Conservation (phyloP, 2,113 vertebrate species). For the Pantherophis guttatus region DNA sequence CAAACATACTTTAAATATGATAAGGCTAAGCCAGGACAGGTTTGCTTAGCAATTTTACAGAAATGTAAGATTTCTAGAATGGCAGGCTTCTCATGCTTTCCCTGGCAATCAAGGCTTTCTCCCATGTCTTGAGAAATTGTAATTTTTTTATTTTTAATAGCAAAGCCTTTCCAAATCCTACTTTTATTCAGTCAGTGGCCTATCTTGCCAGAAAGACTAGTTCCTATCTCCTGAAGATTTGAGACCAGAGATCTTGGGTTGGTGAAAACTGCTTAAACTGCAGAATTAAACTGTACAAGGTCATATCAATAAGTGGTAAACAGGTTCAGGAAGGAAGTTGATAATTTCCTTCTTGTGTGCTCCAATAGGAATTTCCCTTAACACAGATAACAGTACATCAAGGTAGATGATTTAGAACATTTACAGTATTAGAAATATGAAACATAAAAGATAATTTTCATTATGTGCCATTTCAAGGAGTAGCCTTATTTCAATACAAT, state of each 20-base stretch:
- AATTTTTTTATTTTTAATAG: constrained; percentile 16
- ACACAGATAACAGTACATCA: constrained; percentile 18
- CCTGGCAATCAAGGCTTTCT: constrained; percentile 23
- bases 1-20: constrained; percentile 83
- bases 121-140: constrained; percentile 45
- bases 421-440: not conserved
- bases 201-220: constrained; percentile 65
- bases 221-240: constrained; percentile 61
- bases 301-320: constrained; percentile 44
- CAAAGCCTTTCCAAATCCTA: constrained; percentile 37
- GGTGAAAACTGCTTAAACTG: constrained; percentile 51
- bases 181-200: constrained; percentile 64
- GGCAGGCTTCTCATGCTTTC: constrained; percentile 25
- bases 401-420: constrained; percentile 20
- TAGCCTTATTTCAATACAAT: not conserved
- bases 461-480: not conserved
- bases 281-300: constrained; percentile 31
- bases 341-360: constrained; percentile 10
- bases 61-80: constrained; percentile 55
- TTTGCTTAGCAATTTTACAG: constrained; percentile 68
- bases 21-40: constrained; percentile 72
- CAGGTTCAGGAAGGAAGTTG: constrained; percentile 31
- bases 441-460: not conserved
- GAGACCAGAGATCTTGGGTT: constrained; percentile 66
- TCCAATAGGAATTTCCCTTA: constrained; percentile 26